Conservation (phyloP, 2,888 invertebrate genomes). For the Pseudolycoriella hygida region DNA sequence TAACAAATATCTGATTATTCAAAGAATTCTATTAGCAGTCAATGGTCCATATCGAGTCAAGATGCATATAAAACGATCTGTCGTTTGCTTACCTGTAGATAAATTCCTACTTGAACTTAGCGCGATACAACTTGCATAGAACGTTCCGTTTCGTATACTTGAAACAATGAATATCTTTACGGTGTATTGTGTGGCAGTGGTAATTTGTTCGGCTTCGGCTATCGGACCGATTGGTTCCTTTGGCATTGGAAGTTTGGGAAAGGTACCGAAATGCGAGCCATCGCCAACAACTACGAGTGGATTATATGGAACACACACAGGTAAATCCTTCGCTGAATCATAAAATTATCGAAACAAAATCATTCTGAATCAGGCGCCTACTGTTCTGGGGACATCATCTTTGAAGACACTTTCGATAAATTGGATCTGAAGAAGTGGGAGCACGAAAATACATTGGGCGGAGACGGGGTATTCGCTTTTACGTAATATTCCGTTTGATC, state of each 20-base stretch:
- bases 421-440: constrained; percentile 44
- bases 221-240: not conserved
- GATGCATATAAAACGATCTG: too few species aligned
- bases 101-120: too few species aligned
- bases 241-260: not conserved
- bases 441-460: constrained; percentile 44
- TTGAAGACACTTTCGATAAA: constrained; percentile 40
- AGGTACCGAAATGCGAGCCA: not conserved
- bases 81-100: too few species aligned
- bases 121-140: too few species aligned
- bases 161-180: too few species aligned
- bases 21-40: too few species aligned
- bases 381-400: constrained; percentile 41
- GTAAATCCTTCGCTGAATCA: not conserved
- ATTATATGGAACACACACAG: not conserved
- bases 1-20: too few species aligned
- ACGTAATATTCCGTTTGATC: too few species aligned
- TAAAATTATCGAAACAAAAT: not conserved
- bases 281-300: not conserved
- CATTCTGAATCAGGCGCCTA: constrained; percentile 13
- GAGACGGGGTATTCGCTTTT: constrained; percentile 33
- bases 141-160: too few species aligned
- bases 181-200: too few species aligned
- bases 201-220: not conserved
- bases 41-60: too few species aligned